Evolutionary conservation across 2,797 vertebrate species (phyloP).

Genomic region (Xerus rutilus): DNA sequence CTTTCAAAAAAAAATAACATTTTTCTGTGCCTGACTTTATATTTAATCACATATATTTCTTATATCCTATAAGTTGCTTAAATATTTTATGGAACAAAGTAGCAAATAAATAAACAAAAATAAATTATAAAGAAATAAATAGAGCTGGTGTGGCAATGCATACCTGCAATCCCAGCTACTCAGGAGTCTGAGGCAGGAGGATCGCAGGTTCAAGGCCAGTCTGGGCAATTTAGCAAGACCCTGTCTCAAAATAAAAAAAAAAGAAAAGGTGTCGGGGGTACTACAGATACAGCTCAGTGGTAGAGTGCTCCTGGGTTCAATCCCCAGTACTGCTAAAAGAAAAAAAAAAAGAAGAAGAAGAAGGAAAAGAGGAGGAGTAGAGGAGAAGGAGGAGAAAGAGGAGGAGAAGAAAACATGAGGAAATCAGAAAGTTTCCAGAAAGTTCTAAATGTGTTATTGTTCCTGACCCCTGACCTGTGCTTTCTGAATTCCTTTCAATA

Average conservation of each 20-base stretch:
- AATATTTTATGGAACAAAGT: constrained; percentile 29
- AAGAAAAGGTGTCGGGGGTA: not conserved
- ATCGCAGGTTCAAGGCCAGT: not conserved
- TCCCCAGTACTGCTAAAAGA: not conserved
- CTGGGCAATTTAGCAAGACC: not conserved
- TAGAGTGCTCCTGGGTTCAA: not conserved
- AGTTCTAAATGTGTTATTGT: not conserved
- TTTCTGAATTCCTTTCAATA: not conserved
- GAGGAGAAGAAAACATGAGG: not conserved
- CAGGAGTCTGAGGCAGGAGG: not conserved
- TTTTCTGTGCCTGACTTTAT: not conserved
- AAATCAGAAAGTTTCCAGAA: not conserved
- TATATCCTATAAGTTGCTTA: not conserved
- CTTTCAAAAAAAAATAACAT: not conserved
- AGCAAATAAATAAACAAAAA: not conserved
- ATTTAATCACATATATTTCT: not conserved
- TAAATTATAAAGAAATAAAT: not conserved
- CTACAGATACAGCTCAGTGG: not conserved
- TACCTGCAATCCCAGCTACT: not conserved
- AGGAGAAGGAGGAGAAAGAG: fast-evolving
- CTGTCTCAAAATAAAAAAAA: not conserved
- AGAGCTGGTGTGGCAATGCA: not conserved
- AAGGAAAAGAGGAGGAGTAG: not conserved
- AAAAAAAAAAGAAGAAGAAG: not conserved
- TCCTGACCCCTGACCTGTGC: not conserved